Evolutionary conservation across 1,140 invertebrate genomes (phyloP).

Genomic region (Drosophila simulans): DNA sequence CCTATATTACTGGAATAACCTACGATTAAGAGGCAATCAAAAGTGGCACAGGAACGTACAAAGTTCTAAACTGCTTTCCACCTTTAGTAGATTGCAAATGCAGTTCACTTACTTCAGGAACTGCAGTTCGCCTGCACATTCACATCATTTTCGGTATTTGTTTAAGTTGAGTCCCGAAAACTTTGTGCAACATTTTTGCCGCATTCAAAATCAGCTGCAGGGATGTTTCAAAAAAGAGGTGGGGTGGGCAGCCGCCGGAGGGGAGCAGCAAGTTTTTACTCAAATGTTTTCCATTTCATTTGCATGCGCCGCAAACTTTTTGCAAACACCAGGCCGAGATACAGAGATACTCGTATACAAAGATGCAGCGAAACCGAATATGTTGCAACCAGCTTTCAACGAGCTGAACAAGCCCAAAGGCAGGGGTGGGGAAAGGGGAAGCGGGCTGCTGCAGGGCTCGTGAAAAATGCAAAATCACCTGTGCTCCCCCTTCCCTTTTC

Average conservation of each 20-base stretch:
- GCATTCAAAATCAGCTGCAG: conserved; percentile 12
- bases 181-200: conserved; percentile 55
- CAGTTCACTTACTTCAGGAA: conserved; percentile 33
- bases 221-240: conserved; percentile 1
- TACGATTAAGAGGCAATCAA: not conserved
- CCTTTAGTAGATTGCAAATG: conserved; percentile 38
- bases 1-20: too few species aligned
- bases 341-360: conserved; percentile 17
- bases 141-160: conserved; percentile 44
- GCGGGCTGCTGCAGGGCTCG: conserved; percentile 28
- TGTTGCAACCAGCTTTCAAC: conserved; percentile 65
- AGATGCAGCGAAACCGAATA: conserved; percentile 43
- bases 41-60: not conserved
- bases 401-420: conserved; percentile 7
- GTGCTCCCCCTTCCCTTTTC: not conserved
- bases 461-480: conserved; percentile 47
- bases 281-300: conserved; percentile 79
- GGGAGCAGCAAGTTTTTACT: conserved; percentile 45
- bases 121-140: not conserved
- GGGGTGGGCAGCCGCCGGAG: conserved; percentile 13
- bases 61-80: not conserved
- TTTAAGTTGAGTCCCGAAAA: conserved; percentile 65
- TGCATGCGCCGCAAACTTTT: conserved; percentile 66
- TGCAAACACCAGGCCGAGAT: conserved; percentile 28
- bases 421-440: too few species aligned